Evolutionary conservation across 1,140 invertebrate genomes (phyloP).

Genomic region (Dufourea novaeangliae): DNA sequence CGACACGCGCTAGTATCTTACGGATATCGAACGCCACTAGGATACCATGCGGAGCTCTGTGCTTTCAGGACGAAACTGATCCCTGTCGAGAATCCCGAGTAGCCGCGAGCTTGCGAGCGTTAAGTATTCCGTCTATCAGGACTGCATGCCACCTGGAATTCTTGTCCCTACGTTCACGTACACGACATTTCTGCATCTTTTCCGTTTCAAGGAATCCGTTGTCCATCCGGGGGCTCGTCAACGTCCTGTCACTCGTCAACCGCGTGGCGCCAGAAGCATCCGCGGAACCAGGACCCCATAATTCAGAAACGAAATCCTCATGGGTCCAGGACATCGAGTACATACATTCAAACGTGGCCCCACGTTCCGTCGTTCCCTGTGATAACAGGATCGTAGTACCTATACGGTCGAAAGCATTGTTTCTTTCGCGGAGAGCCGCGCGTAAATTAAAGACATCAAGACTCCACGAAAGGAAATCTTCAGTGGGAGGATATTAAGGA

Average conservation of each 20-base stretch:
- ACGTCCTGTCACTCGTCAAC: conserved; percentile 75
- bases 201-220: background rate
- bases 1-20: conserved; percentile 47
- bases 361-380: conserved; percentile 26
- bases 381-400: conserved; percentile 50
- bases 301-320: conserved; percentile 36
- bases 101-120: conserved; percentile 45
- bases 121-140: conserved; percentile 70
- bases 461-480: background rate
- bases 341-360: background rate
- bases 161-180: background rate
- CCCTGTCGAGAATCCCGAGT: background rate
- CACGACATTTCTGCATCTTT: background rate
- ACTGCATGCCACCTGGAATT: conserved; percentile 50
- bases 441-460: background rate
- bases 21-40: conserved; percentile 67
- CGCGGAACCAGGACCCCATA: conserved; percentile 73
- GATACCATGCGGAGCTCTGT: conserved; percentile 57
- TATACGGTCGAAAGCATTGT: background rate
- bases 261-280: conserved; percentile 76
- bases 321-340: conserved; percentile 5
- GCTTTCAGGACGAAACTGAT: background rate
- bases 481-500: background rate
- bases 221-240: conserved; percentile 62
- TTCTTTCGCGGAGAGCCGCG: background rate